A percentile compares a stretch with the other conserved stretches of the same genome.
phyloP scores from a whole-genome alignment of 2,113 vertebrate species.

The Jacana jacana region DNA sequence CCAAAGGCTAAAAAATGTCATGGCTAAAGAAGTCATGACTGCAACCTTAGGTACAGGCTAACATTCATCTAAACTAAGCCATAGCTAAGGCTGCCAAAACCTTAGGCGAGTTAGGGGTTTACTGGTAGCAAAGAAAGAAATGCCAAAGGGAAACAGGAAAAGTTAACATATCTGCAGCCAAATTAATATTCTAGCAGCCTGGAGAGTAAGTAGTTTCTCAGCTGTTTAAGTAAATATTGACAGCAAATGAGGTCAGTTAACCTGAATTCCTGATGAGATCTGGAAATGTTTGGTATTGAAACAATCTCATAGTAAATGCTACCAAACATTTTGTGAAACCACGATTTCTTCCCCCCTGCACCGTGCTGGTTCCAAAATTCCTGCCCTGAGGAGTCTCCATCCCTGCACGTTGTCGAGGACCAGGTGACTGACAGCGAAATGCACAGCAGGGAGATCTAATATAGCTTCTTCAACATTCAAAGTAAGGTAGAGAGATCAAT shows the following conservation, averaged over 20 bases:
- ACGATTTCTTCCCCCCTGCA: fast-evolving
- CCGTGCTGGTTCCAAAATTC: background rate
- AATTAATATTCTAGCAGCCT: slow-evolving; percentile 12
- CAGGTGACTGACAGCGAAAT: fast-evolving
- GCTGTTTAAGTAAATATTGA: background rate
- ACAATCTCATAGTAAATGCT: background rate
- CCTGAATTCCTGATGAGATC: background rate
- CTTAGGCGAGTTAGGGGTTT: background rate
- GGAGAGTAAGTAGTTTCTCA: background rate
- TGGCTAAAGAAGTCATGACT: background rate
- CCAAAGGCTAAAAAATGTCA: slow-evolving; percentile 50
- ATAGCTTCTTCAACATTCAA: background rate
- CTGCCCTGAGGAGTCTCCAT: background rate
- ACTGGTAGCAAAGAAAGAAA: background rate
- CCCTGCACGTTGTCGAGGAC: background rate
- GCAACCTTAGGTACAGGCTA: background rate
- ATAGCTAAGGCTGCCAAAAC: background rate
- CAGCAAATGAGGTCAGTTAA: background rate
- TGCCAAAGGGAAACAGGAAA: background rate
- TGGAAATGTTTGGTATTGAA: background rate
- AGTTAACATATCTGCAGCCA: background rate
- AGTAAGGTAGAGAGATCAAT: background rate
- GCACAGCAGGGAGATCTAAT: background rate
- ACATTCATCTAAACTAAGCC: background rate
- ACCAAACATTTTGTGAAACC: background rate